Evolutionary conservation across 64 coral and sea anemone genomes (phyloP), one percentile per base, ranked within the genome.

Genomic region (Actinia tenebrosa): DNA sequence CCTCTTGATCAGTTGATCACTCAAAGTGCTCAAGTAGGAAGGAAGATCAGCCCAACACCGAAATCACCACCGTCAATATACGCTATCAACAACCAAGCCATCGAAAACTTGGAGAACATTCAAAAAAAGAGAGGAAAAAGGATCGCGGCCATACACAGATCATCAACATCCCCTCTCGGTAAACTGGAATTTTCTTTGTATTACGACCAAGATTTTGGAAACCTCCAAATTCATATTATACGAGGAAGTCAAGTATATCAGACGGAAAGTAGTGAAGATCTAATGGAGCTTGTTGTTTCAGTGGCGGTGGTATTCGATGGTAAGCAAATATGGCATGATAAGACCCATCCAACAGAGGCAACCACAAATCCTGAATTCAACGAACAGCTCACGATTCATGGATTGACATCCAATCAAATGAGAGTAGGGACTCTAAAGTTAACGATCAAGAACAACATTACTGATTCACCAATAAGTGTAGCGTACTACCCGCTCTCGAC

Each of bases 151-250:
- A 1, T 4, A 75, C 1, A 26, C 11, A 75, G 26, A 30, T 75
- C 69, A 3, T 27, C 44, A 3, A 81, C 22, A 37, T 61, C 83
- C 18, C 16, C 26, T 15, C 83, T 91, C 8, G 90, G 90, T 22
- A 87, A 91, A 56, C 80, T 91, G 15, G 90, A 91, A 26, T 87
- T 91, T 83, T 83, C 90, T 1, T 20, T 91, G 3, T 91, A 58
- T 16, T 91, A 91, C 61, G 90, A 91, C 53, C 77, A 87, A 45
- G 53, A 75, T 10, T 87, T 91, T 58, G 60, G 64, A 16, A 26
- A 78, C 13, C 61, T 91, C 14, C 85, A 91, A 44, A 45, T 91
- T 30, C 80, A 83, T 14, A 77, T 87, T 0, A 69, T 64, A 25
- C 75, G 86, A n/a, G 90, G 84, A 47, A 82, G 72, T 20, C 86